Conservation (phyloP, 1,140 invertebrate species). For the Uloborus diversus region DNA sequence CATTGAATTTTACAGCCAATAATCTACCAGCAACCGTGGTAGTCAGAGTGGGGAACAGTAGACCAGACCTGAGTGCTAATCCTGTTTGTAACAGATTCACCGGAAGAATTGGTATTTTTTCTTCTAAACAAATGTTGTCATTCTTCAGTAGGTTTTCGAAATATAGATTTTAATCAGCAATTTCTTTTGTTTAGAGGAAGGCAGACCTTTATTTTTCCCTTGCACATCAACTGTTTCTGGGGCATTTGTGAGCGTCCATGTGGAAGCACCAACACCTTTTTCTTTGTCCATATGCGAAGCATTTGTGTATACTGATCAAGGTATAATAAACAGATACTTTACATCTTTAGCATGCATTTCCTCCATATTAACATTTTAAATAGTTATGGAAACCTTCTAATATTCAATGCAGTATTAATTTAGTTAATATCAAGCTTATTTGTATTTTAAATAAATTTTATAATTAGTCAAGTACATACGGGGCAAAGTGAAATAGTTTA, state of each 20-base stretch:
- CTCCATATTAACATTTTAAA: too few relatives aligned
- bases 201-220: conserved; percentile 88
- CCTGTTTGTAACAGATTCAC: conserved; percentile 88
- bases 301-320: conserved; percentile 93
- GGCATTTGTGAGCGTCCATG: conserved; percentile 90
- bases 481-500: too few relatives aligned
- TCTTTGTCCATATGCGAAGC: conserved; percentile 91
- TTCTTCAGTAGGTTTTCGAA: background rate
- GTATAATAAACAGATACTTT: too few relatives aligned
- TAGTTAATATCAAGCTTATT: too few relatives aligned
- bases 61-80: conserved; percentile 90
- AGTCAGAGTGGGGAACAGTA: conserved; percentile 90
- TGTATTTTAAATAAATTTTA: too few relatives aligned
- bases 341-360: too few relatives aligned
- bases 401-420: too few relatives aligned
- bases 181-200: conserved; percentile 76
- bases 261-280: conserved; percentile 76
- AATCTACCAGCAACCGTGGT: conserved; percentile 81
- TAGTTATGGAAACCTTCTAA: too few relatives aligned
- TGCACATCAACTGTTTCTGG: conserved; percentile 95
- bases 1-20: conserved; percentile 35
- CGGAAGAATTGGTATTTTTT: conserved; percentile 59
- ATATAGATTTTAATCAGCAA: conserved; percentile 2
- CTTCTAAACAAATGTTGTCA: background rate
- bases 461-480: too few relatives aligned